Evolutionary conservation across 1,140 invertebrate species (phyloP).

Genomic region (Diachasmimorpha longicaudata): DNA sequence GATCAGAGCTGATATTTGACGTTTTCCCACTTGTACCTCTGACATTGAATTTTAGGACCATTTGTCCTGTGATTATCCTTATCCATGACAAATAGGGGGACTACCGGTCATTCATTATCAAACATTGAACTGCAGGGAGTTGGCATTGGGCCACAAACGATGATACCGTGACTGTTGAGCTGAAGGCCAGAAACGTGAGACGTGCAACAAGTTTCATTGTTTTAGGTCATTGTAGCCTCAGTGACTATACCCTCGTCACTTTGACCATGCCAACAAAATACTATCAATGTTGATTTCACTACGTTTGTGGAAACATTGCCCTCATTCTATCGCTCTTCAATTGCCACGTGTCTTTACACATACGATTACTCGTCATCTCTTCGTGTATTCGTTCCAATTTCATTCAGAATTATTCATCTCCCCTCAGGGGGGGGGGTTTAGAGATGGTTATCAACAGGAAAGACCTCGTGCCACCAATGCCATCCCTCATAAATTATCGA

Average conservation of each 20-base stretch:
- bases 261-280: background rate
- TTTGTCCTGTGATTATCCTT: no score
- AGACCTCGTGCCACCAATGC: no score
- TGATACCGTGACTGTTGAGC: constrained; percentile 1
- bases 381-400: background rate
- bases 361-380: background rate
- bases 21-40: no score
- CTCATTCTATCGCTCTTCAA: constrained; percentile 23
- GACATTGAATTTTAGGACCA: no score
- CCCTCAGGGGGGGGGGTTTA: no score
- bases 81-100: background rate
- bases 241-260: constrained; percentile 10
- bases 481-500: background rate
- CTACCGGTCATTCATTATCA: background rate
- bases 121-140: constrained; percentile 25
- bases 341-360: background rate
- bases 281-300: constrained; percentile 45
- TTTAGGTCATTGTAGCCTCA: constrained; percentile 35
- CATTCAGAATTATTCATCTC: background rate
- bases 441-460: background rate
- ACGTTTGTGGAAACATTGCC: constrained; percentile 40
- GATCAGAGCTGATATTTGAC: no score
- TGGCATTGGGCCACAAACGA: constrained; percentile 49
- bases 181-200: constrained; percentile 22
- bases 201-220: constrained; percentile 60